phyloP scores from a whole-genome alignment of 2,888 invertebrate species.

The Cordilura impudica region DNA sequence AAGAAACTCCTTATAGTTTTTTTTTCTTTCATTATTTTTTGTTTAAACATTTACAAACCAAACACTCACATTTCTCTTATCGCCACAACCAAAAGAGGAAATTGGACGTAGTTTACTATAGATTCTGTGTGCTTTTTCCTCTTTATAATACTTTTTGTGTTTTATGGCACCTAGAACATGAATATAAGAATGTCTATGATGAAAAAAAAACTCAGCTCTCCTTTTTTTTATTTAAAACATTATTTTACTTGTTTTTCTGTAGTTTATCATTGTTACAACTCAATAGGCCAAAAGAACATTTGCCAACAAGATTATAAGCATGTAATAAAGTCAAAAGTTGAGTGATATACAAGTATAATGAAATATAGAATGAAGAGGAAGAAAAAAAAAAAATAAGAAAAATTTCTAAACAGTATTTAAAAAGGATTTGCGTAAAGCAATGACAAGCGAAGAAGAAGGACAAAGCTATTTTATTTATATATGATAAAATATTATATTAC shows the following conservation, averaged over 20 bases:
- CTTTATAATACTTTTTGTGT: constrained; percentile 27
- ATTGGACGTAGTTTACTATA: constrained; percentile 40
- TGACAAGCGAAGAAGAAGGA: neutral
- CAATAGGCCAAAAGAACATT: constrained; percentile 62
- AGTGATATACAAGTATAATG: constrained; percentile 55
- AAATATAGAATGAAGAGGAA: constrained; percentile 31
- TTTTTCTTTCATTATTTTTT: neutral
- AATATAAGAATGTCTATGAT: constrained; percentile 33
- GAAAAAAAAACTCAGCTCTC: constrained; percentile 20
- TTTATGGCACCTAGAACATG: constrained; percentile 50
- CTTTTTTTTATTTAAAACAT: neutral
- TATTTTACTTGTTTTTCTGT: constrained; percentile 17
- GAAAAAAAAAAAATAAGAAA: neutral
- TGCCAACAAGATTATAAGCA: constrained; percentile 61
- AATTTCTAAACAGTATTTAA: constrained; percentile 51
- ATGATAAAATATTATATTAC: too few relatives aligned
- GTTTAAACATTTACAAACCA: constrained; percentile 55
- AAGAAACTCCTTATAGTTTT: constrained; percentile 23
- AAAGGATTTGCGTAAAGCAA: neutral
- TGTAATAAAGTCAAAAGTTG: constrained; percentile 61
- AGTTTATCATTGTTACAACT: constrained; percentile 60
- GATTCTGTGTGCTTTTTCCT: neutral
- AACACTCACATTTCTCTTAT: constrained; percentile 35
- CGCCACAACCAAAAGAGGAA: constrained; percentile 24
- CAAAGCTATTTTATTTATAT: too few relatives aligned